These are phyloP conservation scores for Eueremaeus valkanovi DNA, from an alignment of 2,888 invertebrate species.

Conservation along the genomic window DNA sequence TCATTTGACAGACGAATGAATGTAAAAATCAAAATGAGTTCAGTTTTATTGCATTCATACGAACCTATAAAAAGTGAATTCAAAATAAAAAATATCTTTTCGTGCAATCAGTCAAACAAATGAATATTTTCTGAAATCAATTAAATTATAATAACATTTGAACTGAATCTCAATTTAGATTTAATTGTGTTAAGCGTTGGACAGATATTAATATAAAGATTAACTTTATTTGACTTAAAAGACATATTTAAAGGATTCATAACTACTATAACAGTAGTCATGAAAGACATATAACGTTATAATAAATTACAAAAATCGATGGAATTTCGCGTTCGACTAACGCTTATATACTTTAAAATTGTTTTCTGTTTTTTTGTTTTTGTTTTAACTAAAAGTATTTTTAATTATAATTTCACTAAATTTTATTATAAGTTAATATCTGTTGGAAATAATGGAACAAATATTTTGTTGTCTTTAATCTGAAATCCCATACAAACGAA, in stretches of 20 bases:
- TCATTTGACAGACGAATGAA: no score
- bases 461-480: not conserved
- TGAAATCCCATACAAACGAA: not conserved
- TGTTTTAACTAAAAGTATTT: conserved; percentile 4
- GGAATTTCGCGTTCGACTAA: conserved; percentile 9
- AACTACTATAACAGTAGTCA: not conserved
- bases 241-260: not conserved
- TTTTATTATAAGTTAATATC: conserved; percentile 11
- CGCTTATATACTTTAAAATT: not conserved
- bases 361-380: not conserved
- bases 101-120: no score
- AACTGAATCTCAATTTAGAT: no score
- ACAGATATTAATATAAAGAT: conserved; percentile 12
- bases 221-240: conserved; percentile 12
- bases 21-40: no score
- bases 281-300: not conserved
- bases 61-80: no score
- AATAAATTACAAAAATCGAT: conserved; percentile 19
- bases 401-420: conserved; percentile 20
- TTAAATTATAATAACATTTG: no score
- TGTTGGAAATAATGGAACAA: conserved; percentile 13
- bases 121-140: no score
- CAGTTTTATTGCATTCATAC: no score
- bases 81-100: no score
- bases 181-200: no score